These are phyloP conservation scores for Gephyroberyx darwinii DNA, from an alignment of 2,797 vertebrate species.

Conservation along the genomic window DNA sequence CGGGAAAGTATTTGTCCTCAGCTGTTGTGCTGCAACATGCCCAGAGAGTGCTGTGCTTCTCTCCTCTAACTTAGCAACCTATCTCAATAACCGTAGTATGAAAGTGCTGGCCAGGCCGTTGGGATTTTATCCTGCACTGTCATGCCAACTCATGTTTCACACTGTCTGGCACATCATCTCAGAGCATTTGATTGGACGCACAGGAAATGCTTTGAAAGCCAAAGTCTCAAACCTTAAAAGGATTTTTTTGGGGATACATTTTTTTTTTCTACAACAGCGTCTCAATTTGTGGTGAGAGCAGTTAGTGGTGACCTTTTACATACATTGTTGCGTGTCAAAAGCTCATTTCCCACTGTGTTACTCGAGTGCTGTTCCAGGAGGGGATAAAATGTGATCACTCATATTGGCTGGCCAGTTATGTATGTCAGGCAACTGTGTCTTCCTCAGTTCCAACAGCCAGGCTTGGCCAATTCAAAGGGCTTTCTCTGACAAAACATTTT, in stretches of 20 bases:
- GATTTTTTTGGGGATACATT: constrained; percentile 15
- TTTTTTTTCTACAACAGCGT: not conserved
- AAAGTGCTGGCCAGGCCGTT: not conserved
- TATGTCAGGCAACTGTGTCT: constrained; percentile 21
- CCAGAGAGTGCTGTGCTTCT: constrained; percentile 5
- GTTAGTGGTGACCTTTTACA: not conserved
- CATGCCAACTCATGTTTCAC: constrained; percentile 37
- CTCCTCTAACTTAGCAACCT: constrained; percentile 6
- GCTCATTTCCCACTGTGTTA: constrained; percentile 8
- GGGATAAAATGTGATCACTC: constrained; percentile 33
- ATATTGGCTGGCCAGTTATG: constrained; percentile 24
- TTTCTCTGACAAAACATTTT: constrained; percentile 14
- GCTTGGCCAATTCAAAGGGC: constrained; percentile 9
- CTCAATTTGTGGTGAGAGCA: not conserved
- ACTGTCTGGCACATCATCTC: constrained; percentile 21
- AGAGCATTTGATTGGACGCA: constrained; percentile 17
- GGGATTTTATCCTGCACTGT: constrained; percentile 16
- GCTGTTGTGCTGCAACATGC: constrained; percentile 6
- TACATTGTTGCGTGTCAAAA: constrained; percentile 1
- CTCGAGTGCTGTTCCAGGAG: not conserved
- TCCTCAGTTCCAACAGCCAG: constrained; percentile 35
- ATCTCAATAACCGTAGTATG: constrained; percentile 10
- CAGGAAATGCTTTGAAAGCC: constrained; percentile 39
- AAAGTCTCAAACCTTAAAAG: constrained; percentile 12
- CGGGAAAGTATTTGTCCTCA: constrained; percentile 31